A percentile compares a stretch with the other conserved stretches of the same genome.
Evolutionary conservation across 2,888 invertebrate species (phyloP).

Genomic region (Diploptera punctata): DNA sequence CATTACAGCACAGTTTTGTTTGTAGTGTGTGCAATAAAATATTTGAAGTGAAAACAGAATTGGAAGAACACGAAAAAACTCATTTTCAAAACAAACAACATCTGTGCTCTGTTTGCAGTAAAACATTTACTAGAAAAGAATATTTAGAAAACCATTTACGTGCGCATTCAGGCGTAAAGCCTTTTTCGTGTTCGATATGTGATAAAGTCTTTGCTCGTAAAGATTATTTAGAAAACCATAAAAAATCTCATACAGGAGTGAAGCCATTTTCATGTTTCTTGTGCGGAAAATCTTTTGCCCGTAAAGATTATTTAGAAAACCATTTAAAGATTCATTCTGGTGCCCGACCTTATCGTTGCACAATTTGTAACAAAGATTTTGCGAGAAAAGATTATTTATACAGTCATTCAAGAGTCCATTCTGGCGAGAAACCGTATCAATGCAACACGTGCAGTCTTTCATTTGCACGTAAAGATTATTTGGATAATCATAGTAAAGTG

Average conservation of each 20-base stretch:
- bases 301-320: neutral
- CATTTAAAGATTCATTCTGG: constrained; percentile 6
- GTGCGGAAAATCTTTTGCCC: neutral
- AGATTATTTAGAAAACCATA: neutral
- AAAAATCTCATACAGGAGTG: constrained; percentile 2
- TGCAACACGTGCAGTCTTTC: constrained; percentile 48
- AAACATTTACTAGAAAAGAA: no score
- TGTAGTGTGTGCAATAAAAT: no score
- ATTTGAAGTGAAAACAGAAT: no score
- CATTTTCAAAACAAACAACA: no score
- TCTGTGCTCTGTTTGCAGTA: no score
- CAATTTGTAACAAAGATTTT: neutral
- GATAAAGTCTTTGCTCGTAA: no score
- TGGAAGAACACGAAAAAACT: no score
- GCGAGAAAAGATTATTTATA: neutral
- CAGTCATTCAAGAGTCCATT: neutral
- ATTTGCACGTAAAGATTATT: constrained; percentile 50
- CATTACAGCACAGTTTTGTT: no score
- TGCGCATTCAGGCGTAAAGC: no score
- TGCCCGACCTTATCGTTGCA: constrained; percentile 3
- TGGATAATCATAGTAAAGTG: constrained; percentile 53
- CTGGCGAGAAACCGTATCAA: constrained; percentile 12
- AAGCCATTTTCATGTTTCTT: constrained; percentile 20
- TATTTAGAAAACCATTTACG: no score
- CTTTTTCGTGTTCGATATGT: no score